Base-by-base conservation (phyloP, 2,113 vertebrate genomes). In the Neolamprologus brichardi region DNA sequence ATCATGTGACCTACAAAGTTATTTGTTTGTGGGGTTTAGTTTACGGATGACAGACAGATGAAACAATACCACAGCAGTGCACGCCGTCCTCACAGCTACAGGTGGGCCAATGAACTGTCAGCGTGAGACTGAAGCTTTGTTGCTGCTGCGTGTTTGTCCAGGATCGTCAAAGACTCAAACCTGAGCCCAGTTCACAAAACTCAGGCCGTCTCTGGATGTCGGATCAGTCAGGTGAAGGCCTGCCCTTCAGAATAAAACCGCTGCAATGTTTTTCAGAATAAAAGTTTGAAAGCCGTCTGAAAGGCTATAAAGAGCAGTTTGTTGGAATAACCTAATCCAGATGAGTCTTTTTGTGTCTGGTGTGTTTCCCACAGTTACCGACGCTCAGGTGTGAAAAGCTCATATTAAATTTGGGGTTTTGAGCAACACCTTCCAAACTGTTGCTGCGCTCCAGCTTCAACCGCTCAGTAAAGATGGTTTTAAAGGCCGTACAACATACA, bases 241-340 rank as follows among this genome's bases (percentile, higher is more conserved):
- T 67, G 18, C 62, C 34, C 2, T 20, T 67, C 4, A 37, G 11
- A 67, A 39, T 67, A 20, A 67, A 5, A 37, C 62, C 1, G 7
- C 62, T 67, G 32, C 1, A 0, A 13, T 39, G 18, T 20, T 67
- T 39, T 39, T 67, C 34, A 67, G 34, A 67, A 67, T 67, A 67
- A 67, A 13, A 37, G 11, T 0, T 20, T 39, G 18, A 67, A 67
- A 39, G 32, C 30, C 2, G 0, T 62, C 2, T n/a, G 5, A 62
- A 64, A 64, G 30, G 30, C 7, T 14, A 39, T 20, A 6, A 67
- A 67, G 5, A 67, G 18, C 18, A 37, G 32, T 67, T 67, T 20
- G 32, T 37, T 67, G 18, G 32, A 67, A 72, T 72, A 72, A 25
- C 0, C 0, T 44, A 44, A 0, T 25, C 13, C 20, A 25, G 39